phyloP scores from a whole-genome alignment of 2,888 invertebrate genomes.

The Metalampra italica region DNA sequence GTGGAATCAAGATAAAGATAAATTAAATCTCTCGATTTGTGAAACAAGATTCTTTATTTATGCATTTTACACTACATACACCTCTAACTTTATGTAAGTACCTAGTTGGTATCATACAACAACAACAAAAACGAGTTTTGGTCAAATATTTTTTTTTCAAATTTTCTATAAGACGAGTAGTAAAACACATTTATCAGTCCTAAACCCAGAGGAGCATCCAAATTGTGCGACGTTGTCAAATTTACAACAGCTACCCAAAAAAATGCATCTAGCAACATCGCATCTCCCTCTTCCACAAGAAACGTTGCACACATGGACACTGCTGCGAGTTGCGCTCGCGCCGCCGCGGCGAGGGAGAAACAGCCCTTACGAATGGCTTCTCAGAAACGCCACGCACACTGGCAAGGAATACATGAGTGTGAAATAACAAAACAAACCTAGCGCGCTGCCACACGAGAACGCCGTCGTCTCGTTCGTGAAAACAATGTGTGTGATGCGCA shows the following conservation, averaged over 20 bases:
- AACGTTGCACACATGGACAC: constrained; percentile 27
- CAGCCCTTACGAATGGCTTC: constrained; percentile 37
- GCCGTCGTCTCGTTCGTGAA: too few species aligned
- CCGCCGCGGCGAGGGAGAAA: constrained; percentile 24
- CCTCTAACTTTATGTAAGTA: too few species aligned
- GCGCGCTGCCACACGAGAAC: too few species aligned
- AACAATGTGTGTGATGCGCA: too few species aligned
- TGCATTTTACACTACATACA: too few species aligned
- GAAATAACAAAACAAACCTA: constrained; percentile 38
- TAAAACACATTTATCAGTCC: constrained; percentile 3
- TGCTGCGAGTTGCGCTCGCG: constrained; percentile 35
- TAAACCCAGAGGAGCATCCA: constrained; percentile 27
- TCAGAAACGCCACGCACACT: constrained; percentile 43
- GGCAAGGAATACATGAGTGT: constrained; percentile 21
- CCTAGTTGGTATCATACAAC: too few species aligned
- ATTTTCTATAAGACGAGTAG: too few species aligned
- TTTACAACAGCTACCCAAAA: constrained; percentile 55
- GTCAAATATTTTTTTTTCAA: too few species aligned
- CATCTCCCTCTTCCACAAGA: constrained; percentile 34
- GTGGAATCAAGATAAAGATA: too few species aligned
- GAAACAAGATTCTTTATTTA: background rate
- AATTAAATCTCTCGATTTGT: too few species aligned
- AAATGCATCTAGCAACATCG: constrained; percentile 69
- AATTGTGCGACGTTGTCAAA: constrained; percentile 72
- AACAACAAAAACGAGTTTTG: too few species aligned